A percentile compares a stretch with the other conserved stretches of the same genome.
These are phyloP conservation scores for Brachystomella parvula DNA, from an alignment of 1,140 invertebrate species.

Conservation along the genomic window DNA sequence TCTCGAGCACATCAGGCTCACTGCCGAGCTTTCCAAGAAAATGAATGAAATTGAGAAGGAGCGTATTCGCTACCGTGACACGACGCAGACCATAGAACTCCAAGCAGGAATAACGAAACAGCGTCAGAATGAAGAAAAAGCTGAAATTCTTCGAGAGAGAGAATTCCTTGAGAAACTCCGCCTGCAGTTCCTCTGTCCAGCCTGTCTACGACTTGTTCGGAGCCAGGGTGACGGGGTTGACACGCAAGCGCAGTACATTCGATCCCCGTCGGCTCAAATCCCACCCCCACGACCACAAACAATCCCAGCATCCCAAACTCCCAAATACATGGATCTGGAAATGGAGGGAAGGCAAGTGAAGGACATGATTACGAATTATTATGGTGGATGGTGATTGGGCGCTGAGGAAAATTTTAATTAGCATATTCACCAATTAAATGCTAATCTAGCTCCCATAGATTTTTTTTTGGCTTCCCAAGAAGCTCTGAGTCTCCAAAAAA, in stretches of 20 bases:
- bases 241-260: background rate
- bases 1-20: constrained; percentile 16
- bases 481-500: background rate
- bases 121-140: constrained; percentile 25
- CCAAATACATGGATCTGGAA: background rate
- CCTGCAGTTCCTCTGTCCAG: constrained; percentile 32
- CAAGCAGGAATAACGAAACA: constrained; percentile 15
- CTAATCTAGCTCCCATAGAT: background rate
- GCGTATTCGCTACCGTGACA: constrained; percentile 8
- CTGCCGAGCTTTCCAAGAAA: constrained; percentile 15
- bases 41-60: constrained; percentile 24
- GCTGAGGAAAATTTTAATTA: too few species aligned
- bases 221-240: constrained; percentile 23
- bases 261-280: background rate
- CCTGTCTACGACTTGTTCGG: constrained; percentile 22
- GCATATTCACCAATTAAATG: background rate
- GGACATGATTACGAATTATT: background rate
- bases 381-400: background rate
- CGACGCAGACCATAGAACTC: constrained; percentile 14
- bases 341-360: background rate
- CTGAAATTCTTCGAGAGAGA: constrained; percentile 29
- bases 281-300: background rate
- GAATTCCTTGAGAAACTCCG: constrained; percentile 31
- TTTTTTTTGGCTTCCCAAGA: background rate
- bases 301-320: background rate